Evolutionary conservation across 2,888 invertebrate genomes (phyloP).

Genomic region (Phytoseiulus persimilis): DNA sequence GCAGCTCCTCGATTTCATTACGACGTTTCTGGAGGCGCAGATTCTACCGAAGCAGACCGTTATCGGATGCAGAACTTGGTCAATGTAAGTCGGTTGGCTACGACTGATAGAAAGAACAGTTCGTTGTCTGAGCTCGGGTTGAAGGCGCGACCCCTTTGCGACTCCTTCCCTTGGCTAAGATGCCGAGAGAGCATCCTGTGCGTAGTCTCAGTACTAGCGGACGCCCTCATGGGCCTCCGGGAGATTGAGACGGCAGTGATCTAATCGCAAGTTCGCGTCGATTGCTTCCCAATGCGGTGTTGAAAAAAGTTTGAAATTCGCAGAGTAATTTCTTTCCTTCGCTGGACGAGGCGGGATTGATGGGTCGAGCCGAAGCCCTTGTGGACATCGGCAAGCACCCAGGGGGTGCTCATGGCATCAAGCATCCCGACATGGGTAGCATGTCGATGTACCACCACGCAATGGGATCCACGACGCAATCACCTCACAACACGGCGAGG

Average conservation of each 20-base stretch:
- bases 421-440: slow-evolving; percentile 29
- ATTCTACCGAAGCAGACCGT: slow-evolving; percentile 28
- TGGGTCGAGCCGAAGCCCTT: slow-evolving; percentile 37
- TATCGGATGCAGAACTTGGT: slow-evolving; percentile 38
- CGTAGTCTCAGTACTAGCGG: too few relatives aligned
- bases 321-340: slow-evolving; percentile 37
- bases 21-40: slow-evolving; percentile 29
- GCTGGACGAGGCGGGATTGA: slow-evolving; percentile 24
- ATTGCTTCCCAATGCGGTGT: too few relatives aligned
- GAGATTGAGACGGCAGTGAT: too few relatives aligned
- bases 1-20: slow-evolving; percentile 34
- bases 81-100: background rate
- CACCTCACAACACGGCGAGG: slow-evolving; percentile 31
- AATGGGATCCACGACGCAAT: slow-evolving; percentile 32
- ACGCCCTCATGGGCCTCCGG: too few relatives aligned
- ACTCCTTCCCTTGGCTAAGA: too few relatives aligned
- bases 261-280: background rate
- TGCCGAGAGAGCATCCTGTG: too few relatives aligned
- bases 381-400: slow-evolving; percentile 28
- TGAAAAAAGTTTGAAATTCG: background rate
- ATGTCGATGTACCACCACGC: slow-evolving; percentile 24
- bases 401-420: slow-evolving; percentile 15
- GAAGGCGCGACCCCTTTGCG: too few relatives aligned
- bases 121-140: too few relatives aligned
- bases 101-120: slow-evolving; percentile 8